Evolutionary conservation across 2,888 invertebrate genomes (phyloP).

Genomic region (Gandaritis pyraliata): DNA sequence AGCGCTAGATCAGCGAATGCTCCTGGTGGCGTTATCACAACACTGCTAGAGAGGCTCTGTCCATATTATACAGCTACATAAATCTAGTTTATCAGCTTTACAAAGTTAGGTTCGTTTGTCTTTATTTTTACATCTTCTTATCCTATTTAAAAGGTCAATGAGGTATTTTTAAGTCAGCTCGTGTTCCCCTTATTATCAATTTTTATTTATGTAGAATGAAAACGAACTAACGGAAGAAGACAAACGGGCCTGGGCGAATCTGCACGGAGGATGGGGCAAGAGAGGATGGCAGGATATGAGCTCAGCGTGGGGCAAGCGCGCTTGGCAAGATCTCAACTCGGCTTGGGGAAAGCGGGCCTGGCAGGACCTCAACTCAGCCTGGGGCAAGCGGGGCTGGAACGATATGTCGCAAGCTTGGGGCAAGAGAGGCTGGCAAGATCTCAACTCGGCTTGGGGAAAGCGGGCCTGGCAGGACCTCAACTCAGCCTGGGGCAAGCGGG

Average conservation of each 20-base stretch:
- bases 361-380: slow-evolving; percentile 83
- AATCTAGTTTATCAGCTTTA: no score
- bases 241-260: slow-evolving; percentile 85
- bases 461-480: slow-evolving; percentile 85
- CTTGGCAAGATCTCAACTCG: slow-evolving; percentile 81
- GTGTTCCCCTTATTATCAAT: neutral
- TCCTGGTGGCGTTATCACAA: no score
- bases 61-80: no score
- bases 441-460: slow-evolving; percentile 84
- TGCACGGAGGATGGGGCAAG: slow-evolving; percentile 85
- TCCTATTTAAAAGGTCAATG: slow-evolving; percentile 17
- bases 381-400: slow-evolving; percentile 86
- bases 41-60: no score
- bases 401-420: slow-evolving; percentile 80
- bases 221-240: slow-evolving; percentile 82
- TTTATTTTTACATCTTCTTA: slow-evolving; percentile 10
- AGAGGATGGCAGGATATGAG: slow-evolving; percentile 83
- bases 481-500: slow-evolving; percentile 84
- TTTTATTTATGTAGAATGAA: slow-evolving; percentile 60
- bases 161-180: slow-evolving; percentile 13
- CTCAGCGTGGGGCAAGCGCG: slow-evolving; percentile 84
- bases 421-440: slow-evolving; percentile 85
- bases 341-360: slow-evolving; percentile 86
- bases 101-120: neutral
- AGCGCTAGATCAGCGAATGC: no score